Evolutionary conservation across 2,797 vertebrate genomes (phyloP).

Genomic region (Rallus crepitans): DNA sequence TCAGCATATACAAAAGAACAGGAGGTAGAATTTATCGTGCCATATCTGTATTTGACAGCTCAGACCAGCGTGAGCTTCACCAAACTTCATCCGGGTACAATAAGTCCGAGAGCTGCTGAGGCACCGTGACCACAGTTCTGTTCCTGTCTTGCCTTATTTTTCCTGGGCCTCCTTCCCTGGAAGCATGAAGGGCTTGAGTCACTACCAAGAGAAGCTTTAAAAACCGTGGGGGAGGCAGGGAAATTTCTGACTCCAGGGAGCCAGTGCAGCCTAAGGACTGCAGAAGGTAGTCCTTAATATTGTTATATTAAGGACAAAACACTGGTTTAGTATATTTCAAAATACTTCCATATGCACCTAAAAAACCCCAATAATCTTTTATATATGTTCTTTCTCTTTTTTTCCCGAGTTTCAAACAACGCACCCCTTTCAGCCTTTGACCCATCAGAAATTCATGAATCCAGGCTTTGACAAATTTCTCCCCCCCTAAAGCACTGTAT

Average conservation of each 20-base stretch:
- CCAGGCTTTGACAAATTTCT: neutral
- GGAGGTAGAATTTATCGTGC: neutral
- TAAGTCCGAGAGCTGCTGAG: neutral
- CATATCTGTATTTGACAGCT: neutral
- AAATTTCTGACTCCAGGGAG: neutral
- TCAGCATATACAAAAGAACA: neutral
- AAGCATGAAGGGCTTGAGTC: neutral
- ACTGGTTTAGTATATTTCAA: neutral
- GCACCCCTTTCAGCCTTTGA: neutral
- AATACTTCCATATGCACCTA: neutral
- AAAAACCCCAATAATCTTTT: neutral
- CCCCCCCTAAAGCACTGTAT: neutral
- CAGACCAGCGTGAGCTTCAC: neutral
- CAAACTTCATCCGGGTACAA: neutral
- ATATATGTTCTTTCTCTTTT: neutral
- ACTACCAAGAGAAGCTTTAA: neutral
- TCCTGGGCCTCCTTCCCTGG: neutral
- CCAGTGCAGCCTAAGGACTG: neutral
- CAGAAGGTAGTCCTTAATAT: neutral
- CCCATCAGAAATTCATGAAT: neutral
- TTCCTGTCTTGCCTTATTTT: neutral
- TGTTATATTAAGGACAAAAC: neutral
- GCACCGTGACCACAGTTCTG: neutral
- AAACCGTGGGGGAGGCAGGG: neutral
- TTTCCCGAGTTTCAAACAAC: neutral